Base-by-base conservation (phyloP, 2,888 invertebrate genomes). In the Pomacea canaliculata region DNA sequence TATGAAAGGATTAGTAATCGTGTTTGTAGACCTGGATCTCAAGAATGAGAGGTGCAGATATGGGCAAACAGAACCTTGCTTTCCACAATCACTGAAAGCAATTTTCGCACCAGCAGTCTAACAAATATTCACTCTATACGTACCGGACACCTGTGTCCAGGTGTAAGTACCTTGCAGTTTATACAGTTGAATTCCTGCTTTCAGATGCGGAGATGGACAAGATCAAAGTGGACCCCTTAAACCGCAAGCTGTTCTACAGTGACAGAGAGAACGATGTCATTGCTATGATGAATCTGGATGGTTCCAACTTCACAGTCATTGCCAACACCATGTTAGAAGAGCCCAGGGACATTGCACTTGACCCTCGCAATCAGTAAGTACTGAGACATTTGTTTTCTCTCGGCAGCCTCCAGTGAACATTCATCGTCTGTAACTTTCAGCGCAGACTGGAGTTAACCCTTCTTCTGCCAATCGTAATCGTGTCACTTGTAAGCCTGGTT, bases 341-440 rank as follows among this genome's bases (percentile, higher is more conserved):
- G 27, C 82, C 82, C 27, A 76, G 82, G 27, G 82, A 80, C 60
- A 77, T 82, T 23, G 79, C 76, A 1, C 63, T 81, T 5, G 81
- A 81, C 69, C 80, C 80, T 8, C 65, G 76, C 37, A 37, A 37
- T 37, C 3, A 37, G 37, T 37, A 37, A 37, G 37, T 37, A 37
- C 37, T 37, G 5, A 37, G 37, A 37, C 37, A 37, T 3, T 5
- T 37, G 37, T 37, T 37, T 37, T 37, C 37, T 37, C 37, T 37
- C 5, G 5, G 37, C 37, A 37, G 37, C 37, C 5, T 37, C 37
- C 37, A 37, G 37, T 37, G 37, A 37, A 37, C 5, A 37, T 37
- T 3, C 37, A 37, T 37, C 37, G 37, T 37, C 37, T 37, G 37
- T 37, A 37, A 37, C 37, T 37, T 37, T 37, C 5, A 5, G 37